Evolutionary conservation across 2,888 invertebrate species (phyloP).

Genomic region (Noctuana brunneofusca): DNA sequence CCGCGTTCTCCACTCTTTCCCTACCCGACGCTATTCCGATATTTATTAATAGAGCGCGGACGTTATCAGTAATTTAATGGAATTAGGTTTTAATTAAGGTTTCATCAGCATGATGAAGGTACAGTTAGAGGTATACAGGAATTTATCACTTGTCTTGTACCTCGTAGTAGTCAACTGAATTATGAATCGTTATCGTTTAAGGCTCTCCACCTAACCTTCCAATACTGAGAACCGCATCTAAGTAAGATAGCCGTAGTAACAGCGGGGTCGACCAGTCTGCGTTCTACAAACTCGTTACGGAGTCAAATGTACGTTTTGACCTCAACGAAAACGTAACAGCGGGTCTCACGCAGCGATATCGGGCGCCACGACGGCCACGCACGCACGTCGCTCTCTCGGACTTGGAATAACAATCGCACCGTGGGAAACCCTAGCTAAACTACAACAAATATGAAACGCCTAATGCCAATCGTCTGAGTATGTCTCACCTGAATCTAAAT

Average conservation of each 20-base stretch:
- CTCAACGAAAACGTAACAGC: conserved; percentile 58
- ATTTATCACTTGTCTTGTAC: background rate
- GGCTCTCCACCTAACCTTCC: conserved; percentile 12
- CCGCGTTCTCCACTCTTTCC: too few species aligned
- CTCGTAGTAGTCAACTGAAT: background rate
- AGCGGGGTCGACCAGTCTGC: conserved; percentile 40
- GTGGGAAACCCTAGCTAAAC: conserved; percentile 71
- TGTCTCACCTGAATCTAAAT: conserved; percentile 53
- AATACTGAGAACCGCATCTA: conserved; percentile 18
- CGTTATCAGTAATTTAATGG: background rate
- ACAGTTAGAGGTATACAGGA: background rate
- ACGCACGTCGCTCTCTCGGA: conserved; percentile 64
- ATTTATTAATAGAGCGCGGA: conserved; percentile 8
- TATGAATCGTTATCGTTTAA: conserved; percentile 7
- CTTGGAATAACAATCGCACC: conserved; percentile 74
- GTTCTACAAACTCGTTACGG: conserved; percentile 42
- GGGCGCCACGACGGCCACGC: conserved; percentile 42
- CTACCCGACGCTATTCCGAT: too few species aligned
- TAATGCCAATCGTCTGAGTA: conserved; percentile 54
- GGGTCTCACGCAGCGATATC: conserved; percentile 51
- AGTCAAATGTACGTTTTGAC: conserved; percentile 40
- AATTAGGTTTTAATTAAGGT: background rate
- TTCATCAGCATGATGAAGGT: background rate
- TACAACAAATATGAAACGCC: conserved; percentile 65
- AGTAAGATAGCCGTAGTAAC: conserved; percentile 23